Base-by-base conservation (phyloP, 2,888 invertebrate genomes). In the Corbicula japonica region DNA sequence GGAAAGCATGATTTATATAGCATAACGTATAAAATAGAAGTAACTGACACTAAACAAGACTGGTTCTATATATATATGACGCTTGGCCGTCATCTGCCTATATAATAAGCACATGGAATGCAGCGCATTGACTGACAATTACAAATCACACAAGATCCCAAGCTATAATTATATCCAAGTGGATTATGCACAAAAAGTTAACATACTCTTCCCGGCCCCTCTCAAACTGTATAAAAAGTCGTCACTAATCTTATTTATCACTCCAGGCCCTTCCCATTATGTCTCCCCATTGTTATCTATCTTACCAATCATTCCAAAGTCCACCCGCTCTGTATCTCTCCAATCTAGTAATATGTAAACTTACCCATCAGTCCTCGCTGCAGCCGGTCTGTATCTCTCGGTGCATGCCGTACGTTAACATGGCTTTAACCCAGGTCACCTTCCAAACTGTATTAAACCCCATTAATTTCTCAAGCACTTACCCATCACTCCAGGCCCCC, bases 261-360 rank as follows among this genome's bases (percentile, higher is more conserved):
- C 86, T 83, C 88, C 88, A 90, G 5, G 88, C n/a, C n/a, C n/a
- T n/a, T n/a, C n/a, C n/a, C n/a, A n/a, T n/a, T n/a, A n/a, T n/a
- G n/a, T n/a, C n/a, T n/a, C n/a, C n/a, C n/a, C n/a, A n/a, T n/a
- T n/a, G n/a, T n/a, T n/a, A n/a, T n/a, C n/a, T n/a, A n/a, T 48
- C 84, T 66, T 69, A 90, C 90, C 89, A 88, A 60, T 90, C 90
- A 58, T 86, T 83, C 88, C 88, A 90, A 2, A 88, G 85, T 1
- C 90, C 34, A 88, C 80, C 90, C 90, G 89, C 73, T 90, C 89
- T 8, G 89, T 90, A 61, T 89, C 88, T n/a, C 89, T 88, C 90
- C 90, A 89, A 90, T 86, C 12, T 89, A 73, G 68, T 88, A 87
- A 18, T n/a, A n/a, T n/a, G n/a, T n/a, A n/a, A n/a, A n/a, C 84